Conservation (phyloP, 2,797 vertebrate species). For the Orientallactaga sibirica region DNA sequence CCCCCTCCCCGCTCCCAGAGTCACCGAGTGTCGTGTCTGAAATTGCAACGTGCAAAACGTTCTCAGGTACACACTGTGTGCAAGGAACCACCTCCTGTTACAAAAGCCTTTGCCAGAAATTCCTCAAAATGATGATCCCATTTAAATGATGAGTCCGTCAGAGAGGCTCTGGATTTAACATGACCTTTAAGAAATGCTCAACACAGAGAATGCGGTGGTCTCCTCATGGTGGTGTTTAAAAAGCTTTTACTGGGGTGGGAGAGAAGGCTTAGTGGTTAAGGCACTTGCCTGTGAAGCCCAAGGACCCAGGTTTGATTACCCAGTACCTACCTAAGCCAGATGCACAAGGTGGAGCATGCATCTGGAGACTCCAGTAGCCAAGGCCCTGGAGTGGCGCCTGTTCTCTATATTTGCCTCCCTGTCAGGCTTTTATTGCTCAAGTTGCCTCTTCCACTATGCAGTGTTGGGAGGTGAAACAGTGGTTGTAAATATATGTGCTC, state of each 20-base stretch:
- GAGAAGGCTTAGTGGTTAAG: too few relatives aligned
- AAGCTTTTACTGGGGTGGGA: too few relatives aligned
- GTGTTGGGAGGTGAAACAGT: not conserved
- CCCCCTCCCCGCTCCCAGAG: not conserved
- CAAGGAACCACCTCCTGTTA: not conserved
- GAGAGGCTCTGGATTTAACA: not conserved
- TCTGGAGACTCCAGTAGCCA: too few relatives aligned
- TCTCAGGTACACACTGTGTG: slow-evolving; percentile 59
- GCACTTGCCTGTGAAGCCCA: too few relatives aligned
- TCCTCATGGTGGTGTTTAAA: not conserved
- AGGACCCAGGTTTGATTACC: too few relatives aligned
- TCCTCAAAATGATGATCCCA: slow-evolving; percentile 48
- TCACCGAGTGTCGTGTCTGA: slow-evolving; percentile 32
- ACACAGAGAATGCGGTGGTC: not conserved
- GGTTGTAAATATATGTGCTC: not conserved
- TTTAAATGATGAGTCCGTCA: not conserved
- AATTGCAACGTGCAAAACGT: slow-evolving; percentile 28
- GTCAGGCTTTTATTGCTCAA: not conserved
- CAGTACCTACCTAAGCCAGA: too few relatives aligned
- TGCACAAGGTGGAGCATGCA: too few relatives aligned
- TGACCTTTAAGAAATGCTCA: slow-evolving; percentile 20
- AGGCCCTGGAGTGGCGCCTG: too few relatives aligned
- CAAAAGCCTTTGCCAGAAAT: slow-evolving; percentile 28
- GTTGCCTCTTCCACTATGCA: accelerated
- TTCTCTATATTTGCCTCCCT: too few relatives aligned